A percentile compares a stretch with the other conserved stretches of the same genome.
Evolutionary conservation across 2,888 invertebrate species (phyloP).

Genomic region (Drosophila robusta): DNA sequence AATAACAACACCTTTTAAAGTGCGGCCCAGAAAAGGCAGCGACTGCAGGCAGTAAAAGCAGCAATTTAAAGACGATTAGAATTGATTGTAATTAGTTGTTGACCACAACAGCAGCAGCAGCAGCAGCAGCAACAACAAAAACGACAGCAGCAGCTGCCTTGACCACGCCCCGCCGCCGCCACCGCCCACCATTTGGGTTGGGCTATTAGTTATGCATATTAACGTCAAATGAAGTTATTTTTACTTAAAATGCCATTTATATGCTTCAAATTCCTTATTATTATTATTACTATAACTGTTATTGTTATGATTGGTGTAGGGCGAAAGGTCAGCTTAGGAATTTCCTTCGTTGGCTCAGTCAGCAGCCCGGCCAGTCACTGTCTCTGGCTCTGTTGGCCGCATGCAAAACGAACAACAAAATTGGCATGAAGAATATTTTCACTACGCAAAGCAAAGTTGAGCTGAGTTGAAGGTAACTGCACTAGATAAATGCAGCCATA

Average conservation of each 20-base stretch:
- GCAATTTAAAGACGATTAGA: slow-evolving; percentile 83
- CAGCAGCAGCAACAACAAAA: slow-evolving; percentile 20
- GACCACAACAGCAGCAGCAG: slow-evolving; percentile 44
- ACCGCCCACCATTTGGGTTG: slow-evolving; percentile 3
- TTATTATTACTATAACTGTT: slow-evolving; percentile 36
- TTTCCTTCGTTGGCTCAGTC: neutral
- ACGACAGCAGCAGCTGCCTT: slow-evolving; percentile 1
- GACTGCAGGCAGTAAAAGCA: slow-evolving; percentile 52
- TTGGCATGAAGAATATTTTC: slow-evolving; percentile 21
- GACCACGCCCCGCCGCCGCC: slow-evolving; percentile 4
- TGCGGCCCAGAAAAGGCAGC: slow-evolving; percentile 71
- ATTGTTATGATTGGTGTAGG: slow-evolving; percentile 29
- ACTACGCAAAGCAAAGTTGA: neutral
- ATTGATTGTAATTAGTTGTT: slow-evolving; percentile 83
- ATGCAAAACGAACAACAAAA: slow-evolving; percentile 7
- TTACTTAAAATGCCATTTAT: slow-evolving; percentile 75
- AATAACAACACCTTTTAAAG: slow-evolving; percentile 69
- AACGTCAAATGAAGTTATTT: slow-evolving; percentile 79
- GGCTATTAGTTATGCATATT: slow-evolving; percentile 49
- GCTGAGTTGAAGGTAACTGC: neutral
- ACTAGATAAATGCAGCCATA: too few relatives aligned
- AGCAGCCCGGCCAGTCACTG: neutral
- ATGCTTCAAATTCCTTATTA: slow-evolving; percentile 59
- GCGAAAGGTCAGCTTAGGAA: slow-evolving; percentile 19
- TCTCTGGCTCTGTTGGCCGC: neutral